Base-by-base conservation (phyloP, 1,140 invertebrate species). In the Bactericera cockerelli region DNA sequence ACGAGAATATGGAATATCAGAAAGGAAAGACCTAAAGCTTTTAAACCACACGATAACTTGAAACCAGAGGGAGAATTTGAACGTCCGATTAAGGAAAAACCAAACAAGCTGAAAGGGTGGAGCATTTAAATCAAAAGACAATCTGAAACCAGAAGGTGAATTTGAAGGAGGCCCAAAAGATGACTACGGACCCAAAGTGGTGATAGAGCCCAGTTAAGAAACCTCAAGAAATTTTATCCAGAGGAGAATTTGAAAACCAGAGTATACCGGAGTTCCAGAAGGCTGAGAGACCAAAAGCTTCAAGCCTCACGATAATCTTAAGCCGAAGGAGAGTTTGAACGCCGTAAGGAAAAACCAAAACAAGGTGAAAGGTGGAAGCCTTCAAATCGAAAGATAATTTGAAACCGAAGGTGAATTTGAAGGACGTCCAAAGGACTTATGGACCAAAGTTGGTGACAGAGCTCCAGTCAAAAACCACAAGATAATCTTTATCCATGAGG, bases 101-200 rank as follows among this genome's bases (percentile, higher is more conserved):
- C 65, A 55, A 55, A 24, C 61, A 60, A 60, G 31, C 38, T 0
- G 74, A 77, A 65, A 65, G 71, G 59, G 66, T 70, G 14, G 61
- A 68, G 31, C 67, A 22, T 74, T 78, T 0, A 79, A 74, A 59
- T 76, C 78, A 62, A 74, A 75, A 57, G 81, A 83, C 67, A 85
- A 86, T 71, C 68, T 85, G 2, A 76, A 76, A 69, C 77, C 80
- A 8, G 81, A 84, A 72, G 82, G 83, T 13, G 77, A 81, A 16
- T 83, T 84, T 59, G 67, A 62, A 21, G 42, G 42, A 10, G 65
- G 70, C 24, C 70, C 71, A n/a, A 75, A 77, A 67, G 76, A 76
- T 16, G 70, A 75, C 28, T 26, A 49, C 14, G 49, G 26, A 8
- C 24, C 57, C 22, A 58, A 21, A 56, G 57, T 56, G 61, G 61